phyloP scores from a whole-genome alignment of 2,888 invertebrate genomes.

The Tachystola acroxantha region DNA sequence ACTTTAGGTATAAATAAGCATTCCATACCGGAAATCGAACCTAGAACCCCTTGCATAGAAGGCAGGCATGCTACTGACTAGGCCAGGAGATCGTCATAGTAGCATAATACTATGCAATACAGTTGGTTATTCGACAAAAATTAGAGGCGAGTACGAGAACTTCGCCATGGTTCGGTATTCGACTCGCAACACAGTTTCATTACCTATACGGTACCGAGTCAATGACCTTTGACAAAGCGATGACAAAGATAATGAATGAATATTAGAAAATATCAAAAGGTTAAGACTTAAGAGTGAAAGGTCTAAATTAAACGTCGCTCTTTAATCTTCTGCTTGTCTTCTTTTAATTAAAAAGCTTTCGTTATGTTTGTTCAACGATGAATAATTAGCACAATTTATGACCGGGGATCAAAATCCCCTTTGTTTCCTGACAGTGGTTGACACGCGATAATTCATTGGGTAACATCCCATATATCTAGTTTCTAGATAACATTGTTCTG shows the following conservation, averaged over 20 bases:
- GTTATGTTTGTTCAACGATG: constrained; percentile 9
- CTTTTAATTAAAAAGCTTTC: background rate
- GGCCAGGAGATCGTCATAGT: background rate
- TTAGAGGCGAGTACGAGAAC: too few species aligned
- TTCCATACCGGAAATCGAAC: too few species aligned
- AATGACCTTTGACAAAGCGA: too few species aligned
- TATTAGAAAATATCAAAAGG: background rate
- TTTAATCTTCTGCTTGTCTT: constrained; percentile 1
- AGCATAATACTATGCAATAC: too few species aligned
- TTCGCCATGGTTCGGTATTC: too few species aligned
- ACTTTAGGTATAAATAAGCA: too few species aligned
- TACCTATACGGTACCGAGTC: too few species aligned
- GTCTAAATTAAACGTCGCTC: background rate
- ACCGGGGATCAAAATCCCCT: constrained; percentile 11
- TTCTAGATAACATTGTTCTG: constrained; percentile 27
- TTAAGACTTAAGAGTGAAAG: constrained; percentile 2
- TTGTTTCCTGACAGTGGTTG: constrained; percentile 6
- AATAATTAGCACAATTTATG: constrained; percentile 13
- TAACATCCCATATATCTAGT: constrained; percentile 9
- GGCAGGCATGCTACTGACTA: too few species aligned
- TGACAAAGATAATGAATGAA: too few species aligned
- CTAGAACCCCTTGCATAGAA: too few species aligned
- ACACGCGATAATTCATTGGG: constrained; percentile 15
- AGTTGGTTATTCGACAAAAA: too few species aligned
- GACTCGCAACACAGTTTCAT: too few species aligned